Conservation (phyloP, 2,888 invertebrate genomes). For the Agonopterix subpropinquella region DNA sequence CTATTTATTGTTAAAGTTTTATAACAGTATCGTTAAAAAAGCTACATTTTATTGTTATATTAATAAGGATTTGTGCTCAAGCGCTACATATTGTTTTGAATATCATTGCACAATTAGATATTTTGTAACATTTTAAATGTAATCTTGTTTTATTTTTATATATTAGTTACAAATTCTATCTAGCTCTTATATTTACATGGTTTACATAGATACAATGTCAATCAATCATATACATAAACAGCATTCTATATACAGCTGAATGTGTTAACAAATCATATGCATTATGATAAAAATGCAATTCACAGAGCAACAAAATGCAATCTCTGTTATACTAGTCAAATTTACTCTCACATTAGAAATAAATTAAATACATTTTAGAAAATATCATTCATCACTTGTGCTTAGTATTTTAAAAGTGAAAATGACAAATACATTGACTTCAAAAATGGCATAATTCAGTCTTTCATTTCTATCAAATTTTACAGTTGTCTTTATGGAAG, state of each 20-base stretch:
- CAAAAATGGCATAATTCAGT: slow-evolving; percentile 64
- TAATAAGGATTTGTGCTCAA: slow-evolving; percentile 41
- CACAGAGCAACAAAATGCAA: slow-evolving; percentile 35
- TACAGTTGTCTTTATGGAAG: slow-evolving; percentile 27
- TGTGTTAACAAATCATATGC: slow-evolving; percentile 27
- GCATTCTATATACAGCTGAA: slow-evolving; percentile 40
- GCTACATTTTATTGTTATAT: slow-evolving; percentile 13
- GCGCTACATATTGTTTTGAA: slow-evolving; percentile 16
- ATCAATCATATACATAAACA: slow-evolving; percentile 26
- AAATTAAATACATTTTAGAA: slow-evolving; percentile 22
- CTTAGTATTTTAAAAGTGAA: slow-evolving; percentile 46
- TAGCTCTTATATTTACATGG: slow-evolving; percentile 40
- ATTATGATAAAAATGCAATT: slow-evolving; percentile 23
- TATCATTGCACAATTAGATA: slow-evolving; percentile 11
- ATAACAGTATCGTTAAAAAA: slow-evolving; percentile 47
- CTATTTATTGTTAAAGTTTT: slow-evolving; percentile 32
- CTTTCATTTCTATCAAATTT: slow-evolving; percentile 44
- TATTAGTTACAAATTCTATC: slow-evolving; percentile 12
- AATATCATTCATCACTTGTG: slow-evolving; percentile 28
- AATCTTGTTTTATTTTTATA: too few species aligned
- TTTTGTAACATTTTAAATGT: slow-evolving; percentile 10
- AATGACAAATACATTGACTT: slow-evolving; percentile 50
- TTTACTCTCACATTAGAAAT: slow-evolving; percentile 29
- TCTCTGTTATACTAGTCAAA: slow-evolving; percentile 57
- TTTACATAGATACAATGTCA: slow-evolving; percentile 32